Base-by-base conservation (phyloP, 2,888 invertebrate genomes). In the Dryobotodes eremita region DNA sequence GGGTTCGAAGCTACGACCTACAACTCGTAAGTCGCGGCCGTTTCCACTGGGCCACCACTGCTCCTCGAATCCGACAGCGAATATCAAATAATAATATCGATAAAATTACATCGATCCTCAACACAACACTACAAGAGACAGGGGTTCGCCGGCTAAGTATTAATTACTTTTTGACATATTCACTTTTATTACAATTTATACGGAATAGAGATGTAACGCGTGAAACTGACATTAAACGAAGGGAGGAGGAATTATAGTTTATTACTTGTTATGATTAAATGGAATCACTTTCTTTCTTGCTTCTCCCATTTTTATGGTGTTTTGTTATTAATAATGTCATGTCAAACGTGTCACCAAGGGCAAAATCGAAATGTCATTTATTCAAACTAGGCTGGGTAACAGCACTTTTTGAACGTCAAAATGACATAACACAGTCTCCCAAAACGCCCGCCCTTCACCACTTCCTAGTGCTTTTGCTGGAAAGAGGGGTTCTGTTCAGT, bases 141-240 rank as follows among this genome's bases (percentile, higher is more conserved):
- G 92, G 94, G 93, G 94, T 91, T 92, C 91, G 90, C 89, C 91
- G 93, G 92, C 92, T 92, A 91, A 90, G 94, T 95, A 96, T 96
- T 96, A 96, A 96, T 96, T 96, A 95, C 94, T 95, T 95, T 95
- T 94, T 94, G 96, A 95, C 96, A 93, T 95, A 95, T 95, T 95
- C 95, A 94, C 92, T 96, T 96, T 96, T 95, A 95, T 96, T 95
- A 91, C 95, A 93, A 95, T 94, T 94, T 94, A 95, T 94, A 92
- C 91, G 88, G 93, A 93, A 93, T 93, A 92, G 90, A 89, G 89
- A 89, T 87, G 89, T 87, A 79, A 81, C 89, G 86, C 83, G 86
- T 88, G 91, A 88, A 83, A 79, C 70, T 88, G 89, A 88, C 89
- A 76, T 36, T 77, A 71, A 80, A 79, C n/a, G 42, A 36, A 69